These are phyloP conservation scores for Achatina immaculata DNA, from an alignment of 1,140 invertebrate genomes.

Conservation along the genomic window DNA sequence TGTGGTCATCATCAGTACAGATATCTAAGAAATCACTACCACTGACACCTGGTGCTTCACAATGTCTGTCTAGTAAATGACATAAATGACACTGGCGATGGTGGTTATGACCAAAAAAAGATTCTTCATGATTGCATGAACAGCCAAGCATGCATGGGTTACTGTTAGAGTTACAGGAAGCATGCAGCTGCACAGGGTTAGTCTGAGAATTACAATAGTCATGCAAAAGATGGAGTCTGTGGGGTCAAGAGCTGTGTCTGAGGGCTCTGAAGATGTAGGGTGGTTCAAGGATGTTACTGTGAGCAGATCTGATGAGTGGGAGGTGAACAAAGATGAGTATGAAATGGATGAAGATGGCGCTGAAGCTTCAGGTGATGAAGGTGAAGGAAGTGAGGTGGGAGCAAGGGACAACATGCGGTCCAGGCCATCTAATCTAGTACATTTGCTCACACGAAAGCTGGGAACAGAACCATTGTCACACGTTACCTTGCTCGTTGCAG, in stretches of 20 bases:
- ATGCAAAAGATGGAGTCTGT: not conserved
- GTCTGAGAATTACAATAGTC: not conserved
- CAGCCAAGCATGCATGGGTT: not conserved
- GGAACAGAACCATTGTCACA: conserved; percentile 1
- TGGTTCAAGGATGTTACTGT: no score
- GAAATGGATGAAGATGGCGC: not conserved
- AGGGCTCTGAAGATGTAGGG: not conserved
- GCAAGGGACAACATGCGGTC: conserved; percentile 12
- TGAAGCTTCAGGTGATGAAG: conserved; percentile 1
- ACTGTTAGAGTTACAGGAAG: not conserved
- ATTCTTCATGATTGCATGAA: no score
- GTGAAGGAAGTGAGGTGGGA: not conserved
- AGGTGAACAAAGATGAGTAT: not conserved
- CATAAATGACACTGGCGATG: no score
- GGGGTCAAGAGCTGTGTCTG: not conserved
- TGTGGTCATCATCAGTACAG: no score
- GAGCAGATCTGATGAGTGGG: not conserved
- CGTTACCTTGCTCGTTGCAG: conserved; percentile 19
- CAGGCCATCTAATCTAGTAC: conserved; percentile 12
- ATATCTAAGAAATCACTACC: no score
- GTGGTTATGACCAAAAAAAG: no score
- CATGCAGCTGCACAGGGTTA: not conserved
- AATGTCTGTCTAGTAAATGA: no score
- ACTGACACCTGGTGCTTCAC: no score
- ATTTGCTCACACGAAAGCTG: conserved; percentile 11